phyloP scores from a whole-genome alignment of 2,797 vertebrate genomes.

The Hyperoplus lanceolatus region DNA sequence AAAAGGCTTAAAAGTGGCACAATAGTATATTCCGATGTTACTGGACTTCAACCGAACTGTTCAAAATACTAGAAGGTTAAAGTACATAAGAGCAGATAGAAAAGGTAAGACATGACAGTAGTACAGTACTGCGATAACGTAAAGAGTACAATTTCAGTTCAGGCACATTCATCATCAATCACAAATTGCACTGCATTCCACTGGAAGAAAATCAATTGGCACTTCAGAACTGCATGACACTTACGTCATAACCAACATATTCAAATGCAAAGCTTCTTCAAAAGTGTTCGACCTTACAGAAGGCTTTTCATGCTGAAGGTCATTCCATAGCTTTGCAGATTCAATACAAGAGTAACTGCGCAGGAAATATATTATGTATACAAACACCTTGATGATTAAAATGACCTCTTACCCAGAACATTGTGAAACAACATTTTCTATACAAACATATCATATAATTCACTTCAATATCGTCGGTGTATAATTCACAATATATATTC shows the following conservation, averaged over 20 bases:
- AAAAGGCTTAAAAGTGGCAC: slow-evolving; percentile 64
- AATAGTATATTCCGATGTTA: slow-evolving; percentile 62
- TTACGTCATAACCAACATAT: slow-evolving; percentile 34
- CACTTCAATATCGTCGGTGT: slow-evolving; percentile 60
- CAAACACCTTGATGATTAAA: slow-evolving; percentile 48
- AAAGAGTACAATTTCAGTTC: slow-evolving; percentile 63
- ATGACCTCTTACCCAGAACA: slow-evolving; percentile 48
- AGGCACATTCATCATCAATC: slow-evolving; percentile 77
- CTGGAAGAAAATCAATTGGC: slow-evolving; percentile 58
- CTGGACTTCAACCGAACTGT: slow-evolving; percentile 37
- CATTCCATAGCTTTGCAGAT: slow-evolving; percentile 40
- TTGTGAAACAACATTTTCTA: slow-evolving; percentile 55
- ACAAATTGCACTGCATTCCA: slow-evolving; percentile 68
- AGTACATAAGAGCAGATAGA: slow-evolving; percentile 49
- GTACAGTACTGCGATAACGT: slow-evolving; percentile 81
- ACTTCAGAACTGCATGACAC: slow-evolving; percentile 63
- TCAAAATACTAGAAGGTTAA: slow-evolving; percentile 51
- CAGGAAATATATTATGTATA: slow-evolving; percentile 54
- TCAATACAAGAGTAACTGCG: slow-evolving; percentile 46
- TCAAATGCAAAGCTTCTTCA: slow-evolving; percentile 45
- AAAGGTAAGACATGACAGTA: slow-evolving; percentile 47
- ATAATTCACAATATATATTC: slow-evolving; percentile 75
- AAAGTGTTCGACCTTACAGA: slow-evolving; percentile 31
- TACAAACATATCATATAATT: slow-evolving; percentile 68
- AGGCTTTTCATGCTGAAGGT: slow-evolving; percentile 51